Conservation (phyloP, 2,797 vertebrate genomes). For the Smutsia gigantea region DNA sequence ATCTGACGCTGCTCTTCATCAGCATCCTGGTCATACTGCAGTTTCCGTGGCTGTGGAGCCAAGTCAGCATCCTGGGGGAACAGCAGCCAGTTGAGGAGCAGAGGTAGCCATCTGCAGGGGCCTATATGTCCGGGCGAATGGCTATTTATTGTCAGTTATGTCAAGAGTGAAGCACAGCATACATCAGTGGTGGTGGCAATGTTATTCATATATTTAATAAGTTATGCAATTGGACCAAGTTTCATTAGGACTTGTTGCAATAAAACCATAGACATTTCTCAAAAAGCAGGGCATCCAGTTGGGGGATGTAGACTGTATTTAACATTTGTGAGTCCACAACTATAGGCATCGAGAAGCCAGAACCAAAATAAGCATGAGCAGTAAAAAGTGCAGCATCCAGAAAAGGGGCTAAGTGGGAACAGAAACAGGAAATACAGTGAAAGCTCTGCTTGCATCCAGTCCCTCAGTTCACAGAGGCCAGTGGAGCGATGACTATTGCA, state of each 20-base stretch:
- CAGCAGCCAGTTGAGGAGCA: slow-evolving; percentile 58
- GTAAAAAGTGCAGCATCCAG: slow-evolving; percentile 41
- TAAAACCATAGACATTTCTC: slow-evolving; percentile 74
- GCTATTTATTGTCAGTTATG: slow-evolving; percentile 68
- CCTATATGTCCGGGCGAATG: slow-evolving; percentile 61
- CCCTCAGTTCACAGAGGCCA: not conserved
- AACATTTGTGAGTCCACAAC: slow-evolving; percentile 53
- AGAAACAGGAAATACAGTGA: not conserved
- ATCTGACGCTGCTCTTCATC: slow-evolving; percentile 19
- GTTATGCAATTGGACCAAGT: slow-evolving; percentile 73
- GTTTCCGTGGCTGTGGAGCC: not conserved
- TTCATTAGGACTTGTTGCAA: slow-evolving; percentile 78
- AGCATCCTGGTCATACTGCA: slow-evolving; percentile 27
- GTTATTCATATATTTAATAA: slow-evolving; percentile 82
- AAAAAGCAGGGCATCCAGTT: slow-evolving; percentile 74
- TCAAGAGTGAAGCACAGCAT: slow-evolving; percentile 36
- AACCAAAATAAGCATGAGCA: slow-evolving; percentile 58
- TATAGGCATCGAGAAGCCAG: slow-evolving; percentile 58
- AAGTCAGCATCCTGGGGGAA: slow-evolving; percentile 68
- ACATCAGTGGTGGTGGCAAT: slow-evolving; percentile 31
- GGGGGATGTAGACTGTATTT: slow-evolving; percentile 60
- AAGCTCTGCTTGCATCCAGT: not conserved
- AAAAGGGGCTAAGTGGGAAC: not conserved
- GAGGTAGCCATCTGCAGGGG: slow-evolving; percentile 74
- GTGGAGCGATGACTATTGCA: not conserved